phyloP scores from a whole-genome alignment of 2,113 vertebrate genomes.

The Isurus oxyrinchus region DNA sequence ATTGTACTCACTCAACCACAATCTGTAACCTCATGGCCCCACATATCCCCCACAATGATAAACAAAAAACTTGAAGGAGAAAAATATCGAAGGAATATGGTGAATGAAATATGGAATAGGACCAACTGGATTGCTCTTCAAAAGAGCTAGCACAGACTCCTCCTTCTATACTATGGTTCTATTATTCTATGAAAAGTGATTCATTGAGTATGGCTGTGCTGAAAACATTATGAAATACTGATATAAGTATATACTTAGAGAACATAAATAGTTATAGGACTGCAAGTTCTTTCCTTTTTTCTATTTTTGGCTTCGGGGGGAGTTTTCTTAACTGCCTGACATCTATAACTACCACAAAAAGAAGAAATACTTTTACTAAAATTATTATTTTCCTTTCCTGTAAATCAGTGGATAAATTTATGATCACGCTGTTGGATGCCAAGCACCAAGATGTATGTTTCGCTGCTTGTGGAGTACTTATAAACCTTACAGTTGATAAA shows the following conservation, averaged over 20 bases:
- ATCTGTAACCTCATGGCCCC: too few relatives aligned
- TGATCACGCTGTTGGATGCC: slow-evolving; percentile 76
- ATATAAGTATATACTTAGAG: neutral
- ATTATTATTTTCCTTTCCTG: neutral
- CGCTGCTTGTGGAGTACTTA: slow-evolving; percentile 86
- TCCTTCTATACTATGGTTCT: neutral
- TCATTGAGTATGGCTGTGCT: neutral
- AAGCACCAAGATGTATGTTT: slow-evolving; percentile 82
- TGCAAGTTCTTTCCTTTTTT: neutral
- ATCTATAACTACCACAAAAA: neutral
- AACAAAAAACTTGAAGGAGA: too few relatives aligned
- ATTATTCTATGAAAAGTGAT: neutral
- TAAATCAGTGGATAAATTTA: slow-evolving; percentile 74
- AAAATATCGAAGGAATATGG: too few relatives aligned
- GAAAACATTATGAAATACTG: neutral
- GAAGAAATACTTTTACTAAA: neutral
- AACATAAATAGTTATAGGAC: neutral
- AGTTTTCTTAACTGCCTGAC: neutral
- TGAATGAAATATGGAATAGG: too few relatives aligned
- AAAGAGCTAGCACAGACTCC: too few relatives aligned
- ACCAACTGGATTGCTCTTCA: too few relatives aligned
- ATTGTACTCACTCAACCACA: too few relatives aligned
- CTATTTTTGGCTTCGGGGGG: neutral
- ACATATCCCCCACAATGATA: too few relatives aligned
- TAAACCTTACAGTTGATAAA: slow-evolving; percentile 74